Evolutionary conservation across 2,113 vertebrate species (phyloP), one percentile per base, ranked within the genome.

Genomic region (Stercorarius parasiticus): DNA sequence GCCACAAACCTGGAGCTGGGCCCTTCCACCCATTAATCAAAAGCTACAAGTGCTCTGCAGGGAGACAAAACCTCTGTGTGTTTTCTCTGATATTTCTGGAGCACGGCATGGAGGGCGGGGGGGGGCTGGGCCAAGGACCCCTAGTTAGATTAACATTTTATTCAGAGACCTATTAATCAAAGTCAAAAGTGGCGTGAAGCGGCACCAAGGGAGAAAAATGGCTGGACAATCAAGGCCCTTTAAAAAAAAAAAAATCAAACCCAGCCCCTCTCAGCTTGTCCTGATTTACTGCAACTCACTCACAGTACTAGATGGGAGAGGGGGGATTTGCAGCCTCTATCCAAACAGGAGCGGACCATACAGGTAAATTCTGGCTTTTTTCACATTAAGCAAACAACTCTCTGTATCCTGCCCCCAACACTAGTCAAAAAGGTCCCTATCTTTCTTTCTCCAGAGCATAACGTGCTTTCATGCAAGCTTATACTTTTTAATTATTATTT

Each of bases 11-110:
- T 93, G 73, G 96, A 95, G 95, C 86, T 95, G 87, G 94, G 95
- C 70, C 40, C 93, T 98, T 97, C 93, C 84, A 96, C 96, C 97
- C 95, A 98, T 99, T 98, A 99, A 99, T 99, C 98, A 98, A 96
- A 95, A 94, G 53, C 92, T 90, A 79, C 95, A 97, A 97, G 95
- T 97, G 95, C 96, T 97, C 97, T 97, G 95, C 96, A 97, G 97
- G 96, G 94, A 97, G 95, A 97, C 97, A 97, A 93, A 97, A 97
- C 88, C 93, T 95, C 92, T 92, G 96, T 98, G 97, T 98, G 94
- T 96, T 97, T 97, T 96, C 97, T 95, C 96, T 93, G 91, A 96
- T 97, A 95, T 97, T 97, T 95, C 97, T 96, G 74, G 92, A 97
- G 94, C 80, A 76, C 52, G 32, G 80, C 69, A 83, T 88, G 78